phyloP scores from a whole-genome alignment of 2,113 vertebrate species.

The Puffinus mauretanicus region DNA sequence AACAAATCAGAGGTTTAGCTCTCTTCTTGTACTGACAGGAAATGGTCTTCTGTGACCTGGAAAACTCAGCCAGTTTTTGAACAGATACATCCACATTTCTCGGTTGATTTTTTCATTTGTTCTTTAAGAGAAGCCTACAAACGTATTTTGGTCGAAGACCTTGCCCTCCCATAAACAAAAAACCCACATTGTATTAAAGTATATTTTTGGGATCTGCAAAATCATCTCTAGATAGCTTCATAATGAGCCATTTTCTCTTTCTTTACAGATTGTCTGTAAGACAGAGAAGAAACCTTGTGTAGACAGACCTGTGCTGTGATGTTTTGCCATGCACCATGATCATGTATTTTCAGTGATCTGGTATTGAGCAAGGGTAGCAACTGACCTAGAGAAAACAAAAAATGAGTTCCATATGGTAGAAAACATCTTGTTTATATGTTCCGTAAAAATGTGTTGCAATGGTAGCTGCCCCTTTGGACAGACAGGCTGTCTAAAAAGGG shows the following conservation, averaged over 20 bases:
- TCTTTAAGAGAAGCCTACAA: neutral
- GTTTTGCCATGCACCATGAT: neutral
- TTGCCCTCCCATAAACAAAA: neutral
- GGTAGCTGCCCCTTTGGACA: neutral
- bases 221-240: neutral
- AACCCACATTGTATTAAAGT: neutral
- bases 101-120: neutral
- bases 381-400: neutral
- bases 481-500: neutral
- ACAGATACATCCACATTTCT: neutral
- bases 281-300: neutral
- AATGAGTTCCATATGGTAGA: neutral
- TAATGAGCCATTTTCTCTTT: neutral
- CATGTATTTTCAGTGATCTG: neutral
- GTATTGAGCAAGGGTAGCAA: neutral
- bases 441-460: neutral
- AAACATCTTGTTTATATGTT: neutral
- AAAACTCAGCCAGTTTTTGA: constrained; percentile 42
- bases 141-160: fast-evolving
- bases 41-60: constrained; percentile 43
- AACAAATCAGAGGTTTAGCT: constrained; percentile 30
- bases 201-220: neutral
- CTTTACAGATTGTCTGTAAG: neutral
- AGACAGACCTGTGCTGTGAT: neutral
- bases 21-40: neutral